Evolutionary conservation across 2,797 vertebrate genomes (phyloP).

Genomic region (Labroides dimidiatus): DNA sequence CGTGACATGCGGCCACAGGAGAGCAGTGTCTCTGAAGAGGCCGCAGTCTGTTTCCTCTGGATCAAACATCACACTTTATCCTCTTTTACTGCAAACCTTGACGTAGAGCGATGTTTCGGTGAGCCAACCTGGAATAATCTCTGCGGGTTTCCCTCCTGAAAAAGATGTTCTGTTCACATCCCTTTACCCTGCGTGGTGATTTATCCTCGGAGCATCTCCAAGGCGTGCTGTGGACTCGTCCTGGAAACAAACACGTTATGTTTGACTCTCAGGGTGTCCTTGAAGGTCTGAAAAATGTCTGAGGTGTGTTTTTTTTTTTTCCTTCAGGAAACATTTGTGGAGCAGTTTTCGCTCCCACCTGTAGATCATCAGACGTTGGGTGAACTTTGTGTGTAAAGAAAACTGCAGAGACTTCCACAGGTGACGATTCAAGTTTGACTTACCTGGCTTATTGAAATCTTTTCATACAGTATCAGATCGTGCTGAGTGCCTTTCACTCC

Average conservation of each 20-base stretch:
- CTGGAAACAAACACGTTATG: neutral
- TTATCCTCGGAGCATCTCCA: neutral
- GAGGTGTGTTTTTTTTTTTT: neutral
- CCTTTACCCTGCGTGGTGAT: neutral
- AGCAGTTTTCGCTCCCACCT: neutral
- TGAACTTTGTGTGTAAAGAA: neutral
- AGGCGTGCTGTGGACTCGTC: neutral
- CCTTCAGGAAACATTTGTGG: neutral
- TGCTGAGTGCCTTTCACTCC: neutral
- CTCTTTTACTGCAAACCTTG: conserved; percentile 9
- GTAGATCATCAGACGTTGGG: neutral
- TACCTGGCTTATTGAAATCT: no score
- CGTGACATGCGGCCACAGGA: conserved; percentile 57
- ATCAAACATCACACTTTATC: conserved; percentile 10
- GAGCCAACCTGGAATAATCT: neutral
- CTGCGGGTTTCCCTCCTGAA: neutral
- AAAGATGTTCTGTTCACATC: neutral
- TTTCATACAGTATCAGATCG: no score
- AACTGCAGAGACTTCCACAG: neutral
- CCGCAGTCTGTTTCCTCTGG: neutral
- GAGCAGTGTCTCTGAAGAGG: conserved; percentile 58
- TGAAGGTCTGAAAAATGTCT: neutral
- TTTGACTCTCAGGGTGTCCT: neutral
- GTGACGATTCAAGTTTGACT: neutral
- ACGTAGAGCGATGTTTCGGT: neutral